phyloP scores from a whole-genome alignment of 2,113 vertebrate genomes.

The Sterna hirundo region DNA sequence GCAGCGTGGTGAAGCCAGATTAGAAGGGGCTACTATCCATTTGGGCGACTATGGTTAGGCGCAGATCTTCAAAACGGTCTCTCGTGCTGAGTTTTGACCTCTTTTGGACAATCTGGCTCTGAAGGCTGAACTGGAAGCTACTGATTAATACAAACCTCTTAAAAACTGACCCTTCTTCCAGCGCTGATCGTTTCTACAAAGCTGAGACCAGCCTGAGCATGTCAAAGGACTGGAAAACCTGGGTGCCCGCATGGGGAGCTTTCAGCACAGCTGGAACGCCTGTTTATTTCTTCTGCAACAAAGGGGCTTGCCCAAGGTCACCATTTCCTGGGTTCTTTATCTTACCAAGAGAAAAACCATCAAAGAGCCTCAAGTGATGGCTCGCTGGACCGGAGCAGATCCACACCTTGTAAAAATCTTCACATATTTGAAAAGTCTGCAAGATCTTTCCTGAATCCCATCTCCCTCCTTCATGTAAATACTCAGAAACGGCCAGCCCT shows the following conservation, averaged over 20 bases:
- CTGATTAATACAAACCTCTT: neutral
- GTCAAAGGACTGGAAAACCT: neutral
- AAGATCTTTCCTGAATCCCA: neutral
- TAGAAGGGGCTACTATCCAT: neutral
- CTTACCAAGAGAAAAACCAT: neutral
- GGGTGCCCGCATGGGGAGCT: neutral
- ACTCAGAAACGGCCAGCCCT: neutral
- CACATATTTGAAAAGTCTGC: neutral
- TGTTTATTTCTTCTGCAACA: neutral
- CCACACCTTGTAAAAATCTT: neutral
- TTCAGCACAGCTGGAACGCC: neutral
- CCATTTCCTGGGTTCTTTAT: neutral
- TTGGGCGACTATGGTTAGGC: fast-evolving
- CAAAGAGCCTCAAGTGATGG: neutral
- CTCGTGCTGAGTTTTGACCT: neutral
- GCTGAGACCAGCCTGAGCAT: neutral
- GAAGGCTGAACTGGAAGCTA: neutral
- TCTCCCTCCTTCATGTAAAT: neutral
- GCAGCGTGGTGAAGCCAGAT: neutral
- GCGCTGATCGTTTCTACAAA: neutral
- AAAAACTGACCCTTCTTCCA: fast-evolving
- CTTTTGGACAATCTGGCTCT: neutral
- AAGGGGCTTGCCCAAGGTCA: neutral
- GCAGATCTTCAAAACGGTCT: neutral
- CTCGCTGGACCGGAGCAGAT: neutral